Percentiles rank a stretch among this genome's conserved stretches.
phyloP scores from a whole-genome alignment of 2,888 invertebrate species.

The Platypus cylindrus region DNA sequence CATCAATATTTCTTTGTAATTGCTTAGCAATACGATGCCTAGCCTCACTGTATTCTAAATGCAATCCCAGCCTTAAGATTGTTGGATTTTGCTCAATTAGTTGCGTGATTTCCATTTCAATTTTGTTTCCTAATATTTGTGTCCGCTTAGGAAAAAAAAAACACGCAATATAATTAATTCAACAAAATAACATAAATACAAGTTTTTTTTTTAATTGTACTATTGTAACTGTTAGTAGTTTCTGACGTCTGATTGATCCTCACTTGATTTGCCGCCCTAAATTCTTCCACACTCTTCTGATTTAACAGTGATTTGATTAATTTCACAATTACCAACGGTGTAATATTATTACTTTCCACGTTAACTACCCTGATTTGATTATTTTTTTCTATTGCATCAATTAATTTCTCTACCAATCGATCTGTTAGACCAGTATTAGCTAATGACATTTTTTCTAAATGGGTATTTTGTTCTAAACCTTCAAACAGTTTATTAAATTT shows the following conservation, averaged over 20 bases:
- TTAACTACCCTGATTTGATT: constrained; percentile 70
- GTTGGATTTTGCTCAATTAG: constrained; percentile 91
- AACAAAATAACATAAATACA: too few relatives aligned
- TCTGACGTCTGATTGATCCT: constrained; percentile 7
- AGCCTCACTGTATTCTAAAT: constrained; percentile 94
- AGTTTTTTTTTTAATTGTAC: too few relatives aligned
- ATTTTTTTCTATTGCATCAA: constrained; percentile 72
- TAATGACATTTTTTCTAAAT: constrained; percentile 80
- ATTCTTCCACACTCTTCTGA: constrained; percentile 82
- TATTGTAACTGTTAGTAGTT: too few relatives aligned
- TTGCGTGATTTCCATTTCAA: constrained; percentile 96
- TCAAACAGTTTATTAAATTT: constrained; percentile 82
- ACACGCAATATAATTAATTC: constrained; percentile 7
- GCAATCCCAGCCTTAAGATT: constrained; percentile 85
- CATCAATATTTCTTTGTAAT: constrained; percentile 87
- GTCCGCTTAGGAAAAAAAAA: constrained; percentile 58
- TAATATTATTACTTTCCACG: constrained; percentile 95
- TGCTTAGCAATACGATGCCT: constrained; percentile 83
- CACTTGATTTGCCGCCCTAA: constrained; percentile 96
- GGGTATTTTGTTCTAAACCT: constrained; percentile 78
- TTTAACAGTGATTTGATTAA: constrained; percentile 77
- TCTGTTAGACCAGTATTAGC: constrained; percentile 92
- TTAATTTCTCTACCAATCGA: constrained; percentile 67
- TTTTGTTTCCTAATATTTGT: constrained; percentile 93
- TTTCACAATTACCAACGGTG: constrained; percentile 74